phyloP scores from a whole-genome alignment of 2,797 vertebrate species.

The Alosa sapidissima region DNA sequence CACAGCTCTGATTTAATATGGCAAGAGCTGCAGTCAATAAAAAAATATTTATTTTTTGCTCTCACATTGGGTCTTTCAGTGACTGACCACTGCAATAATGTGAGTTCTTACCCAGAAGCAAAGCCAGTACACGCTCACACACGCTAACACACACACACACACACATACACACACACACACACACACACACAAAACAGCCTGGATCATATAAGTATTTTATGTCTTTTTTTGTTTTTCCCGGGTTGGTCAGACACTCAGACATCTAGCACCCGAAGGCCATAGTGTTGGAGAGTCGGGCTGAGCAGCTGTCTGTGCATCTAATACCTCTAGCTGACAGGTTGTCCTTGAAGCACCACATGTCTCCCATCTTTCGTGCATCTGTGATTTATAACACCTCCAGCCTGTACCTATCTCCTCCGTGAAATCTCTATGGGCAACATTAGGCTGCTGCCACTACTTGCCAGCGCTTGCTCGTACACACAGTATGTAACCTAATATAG shows the following conservation, averaged over 20 bases:
- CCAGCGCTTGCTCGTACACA: not conserved
- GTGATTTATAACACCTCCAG: not conserved
- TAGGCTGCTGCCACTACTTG: not conserved
- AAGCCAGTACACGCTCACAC: too few relatives aligned
- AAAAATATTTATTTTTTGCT: not conserved
- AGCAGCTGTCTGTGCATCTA: not conserved
- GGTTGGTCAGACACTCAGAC: not conserved
- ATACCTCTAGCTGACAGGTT: not conserved
- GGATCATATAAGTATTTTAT: not conserved
- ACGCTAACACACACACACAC: too few relatives aligned
- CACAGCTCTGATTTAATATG: conserved; percentile 11
- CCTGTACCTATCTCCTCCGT: not conserved
- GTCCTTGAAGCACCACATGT: not conserved
- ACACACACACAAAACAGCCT: too few relatives aligned
- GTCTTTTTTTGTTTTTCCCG: not conserved
- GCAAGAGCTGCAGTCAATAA: not conserved
- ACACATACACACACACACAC: not conserved
- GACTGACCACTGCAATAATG: not conserved
- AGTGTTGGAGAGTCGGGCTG: not conserved
- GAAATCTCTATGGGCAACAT: not conserved
- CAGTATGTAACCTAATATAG: not conserved
- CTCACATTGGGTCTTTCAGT: not conserved
- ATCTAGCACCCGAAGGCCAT: not conserved
- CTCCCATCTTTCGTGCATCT: not conserved
- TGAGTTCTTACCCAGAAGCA: too few relatives aligned